Evolutionary conservation across 2,113 vertebrate genomes (phyloP).

Genomic region (Odontophorus gujanensis): DNA sequence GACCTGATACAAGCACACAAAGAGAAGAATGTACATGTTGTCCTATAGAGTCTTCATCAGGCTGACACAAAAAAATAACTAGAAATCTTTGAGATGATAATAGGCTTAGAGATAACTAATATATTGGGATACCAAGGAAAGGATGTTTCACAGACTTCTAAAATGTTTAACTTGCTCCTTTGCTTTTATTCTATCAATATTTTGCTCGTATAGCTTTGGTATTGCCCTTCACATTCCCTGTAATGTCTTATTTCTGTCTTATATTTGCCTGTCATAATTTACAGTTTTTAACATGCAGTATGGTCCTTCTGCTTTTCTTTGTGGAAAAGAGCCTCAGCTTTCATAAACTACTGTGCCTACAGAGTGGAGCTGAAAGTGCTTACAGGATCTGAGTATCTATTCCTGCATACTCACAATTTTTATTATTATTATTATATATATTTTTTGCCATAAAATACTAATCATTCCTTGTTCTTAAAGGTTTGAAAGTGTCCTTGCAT

Average conservation of each 20-base stretch:
- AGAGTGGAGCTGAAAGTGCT: background rate
- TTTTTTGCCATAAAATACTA: background rate
- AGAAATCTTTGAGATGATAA: background rate
- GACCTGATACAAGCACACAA: background rate
- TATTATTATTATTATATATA: background rate
- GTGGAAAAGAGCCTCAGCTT: background rate
- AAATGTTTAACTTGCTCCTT: background rate
- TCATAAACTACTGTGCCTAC: background rate
- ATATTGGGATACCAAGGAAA: background rate
- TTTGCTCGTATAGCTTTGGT: background rate
- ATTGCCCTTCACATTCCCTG: background rate
- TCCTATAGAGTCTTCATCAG: background rate
- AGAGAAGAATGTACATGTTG: background rate
- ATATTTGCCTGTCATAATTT: background rate
- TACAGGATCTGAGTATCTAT: background rate
- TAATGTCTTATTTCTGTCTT: background rate
- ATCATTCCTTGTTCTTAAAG: background rate
- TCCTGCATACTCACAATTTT: background rate
- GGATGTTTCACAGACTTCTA: background rate
- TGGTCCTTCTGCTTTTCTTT: background rate
- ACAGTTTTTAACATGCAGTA: background rate
- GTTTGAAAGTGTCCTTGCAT: background rate
- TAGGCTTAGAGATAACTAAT: background rate
- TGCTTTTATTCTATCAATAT: background rate
- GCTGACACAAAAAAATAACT: background rate